These are phyloP conservation scores for Pandion haliaetus DNA, from an alignment of 2,113 vertebrate species.

Conservation along the genomic window DNA sequence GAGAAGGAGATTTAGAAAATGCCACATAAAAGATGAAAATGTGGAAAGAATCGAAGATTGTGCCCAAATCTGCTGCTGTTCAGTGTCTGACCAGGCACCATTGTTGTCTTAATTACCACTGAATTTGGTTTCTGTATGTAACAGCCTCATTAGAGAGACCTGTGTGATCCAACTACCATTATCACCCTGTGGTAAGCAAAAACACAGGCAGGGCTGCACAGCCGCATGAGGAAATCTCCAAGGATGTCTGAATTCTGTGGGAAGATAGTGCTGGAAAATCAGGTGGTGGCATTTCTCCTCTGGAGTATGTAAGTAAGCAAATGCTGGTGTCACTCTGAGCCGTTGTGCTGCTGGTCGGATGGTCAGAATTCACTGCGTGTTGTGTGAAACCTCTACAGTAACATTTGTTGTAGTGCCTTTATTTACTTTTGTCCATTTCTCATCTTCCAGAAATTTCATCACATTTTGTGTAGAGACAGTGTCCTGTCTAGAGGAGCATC, in stretches of 20 bases:
- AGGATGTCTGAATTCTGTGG: background rate
- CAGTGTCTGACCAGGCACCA: background rate
- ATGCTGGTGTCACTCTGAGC: accelerated
- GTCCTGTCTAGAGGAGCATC: background rate
- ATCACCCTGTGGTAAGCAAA: background rate
- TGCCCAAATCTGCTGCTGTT: background rate
- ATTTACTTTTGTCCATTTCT: background rate
- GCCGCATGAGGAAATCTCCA: background rate
- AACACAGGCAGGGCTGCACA: background rate
- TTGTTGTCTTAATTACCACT: background rate
- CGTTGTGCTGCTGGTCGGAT: background rate
- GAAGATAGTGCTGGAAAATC: background rate
- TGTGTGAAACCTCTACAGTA: background rate
- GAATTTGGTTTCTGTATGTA: background rate
- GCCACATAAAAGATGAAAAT: background rate
- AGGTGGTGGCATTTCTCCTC: background rate
- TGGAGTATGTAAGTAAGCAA: background rate
- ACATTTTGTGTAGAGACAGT: background rate
- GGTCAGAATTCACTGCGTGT: no score
- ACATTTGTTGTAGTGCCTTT: background rate
- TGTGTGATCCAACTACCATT: accelerated
- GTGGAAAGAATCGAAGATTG: background rate
- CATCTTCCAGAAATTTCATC: background rate
- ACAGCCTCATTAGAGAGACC: background rate
- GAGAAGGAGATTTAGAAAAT: background rate